Percentiles rank a stretch among this genome's conserved stretches.
phyloP scores from a whole-genome alignment of 2,888 invertebrate genomes.

The Brenthis hecate region DNA sequence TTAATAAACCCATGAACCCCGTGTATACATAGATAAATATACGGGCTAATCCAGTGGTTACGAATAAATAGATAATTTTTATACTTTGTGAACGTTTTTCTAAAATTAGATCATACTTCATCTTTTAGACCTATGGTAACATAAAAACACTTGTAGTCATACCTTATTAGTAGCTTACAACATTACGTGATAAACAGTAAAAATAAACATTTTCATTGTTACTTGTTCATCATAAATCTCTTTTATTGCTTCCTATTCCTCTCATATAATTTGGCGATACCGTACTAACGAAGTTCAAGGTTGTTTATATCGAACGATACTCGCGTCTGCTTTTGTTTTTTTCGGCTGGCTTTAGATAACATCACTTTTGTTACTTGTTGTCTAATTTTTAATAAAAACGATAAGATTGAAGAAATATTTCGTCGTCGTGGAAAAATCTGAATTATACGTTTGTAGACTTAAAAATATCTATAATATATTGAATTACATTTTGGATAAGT shows the following conservation, averaged over 20 bases:
- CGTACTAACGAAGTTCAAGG: slow-evolving; percentile 27
- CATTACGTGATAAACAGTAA: background rate
- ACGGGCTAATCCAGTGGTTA: too few relatives aligned
- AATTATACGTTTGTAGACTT: too few relatives aligned
- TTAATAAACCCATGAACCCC: too few relatives aligned
- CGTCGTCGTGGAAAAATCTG: background rate
- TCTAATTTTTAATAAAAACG: too few relatives aligned
- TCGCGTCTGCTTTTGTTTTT: slow-evolving; percentile 4
- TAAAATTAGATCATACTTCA: too few relatives aligned
- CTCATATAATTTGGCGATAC: slow-evolving; percentile 17
- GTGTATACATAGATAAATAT: too few relatives aligned
- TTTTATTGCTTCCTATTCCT: slow-evolving; percentile 16
- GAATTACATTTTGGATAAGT: too few relatives aligned
- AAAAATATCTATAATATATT: too few relatives aligned
- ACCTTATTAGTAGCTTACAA: background rate
- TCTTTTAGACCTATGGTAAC: background rate
- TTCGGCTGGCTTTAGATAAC: background rate
- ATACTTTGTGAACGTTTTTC: too few relatives aligned
- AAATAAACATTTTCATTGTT: slow-evolving; percentile 11
- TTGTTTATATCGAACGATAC: slow-evolving; percentile 20
- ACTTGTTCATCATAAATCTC: slow-evolving; percentile 18
- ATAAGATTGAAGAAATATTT: background rate
- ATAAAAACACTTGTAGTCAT: background rate
- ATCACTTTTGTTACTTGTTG: too few relatives aligned
- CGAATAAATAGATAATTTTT: too few relatives aligned